Conservation (phyloP, 2,888 invertebrate species). For the Diachrysia chrysitis region DNA sequence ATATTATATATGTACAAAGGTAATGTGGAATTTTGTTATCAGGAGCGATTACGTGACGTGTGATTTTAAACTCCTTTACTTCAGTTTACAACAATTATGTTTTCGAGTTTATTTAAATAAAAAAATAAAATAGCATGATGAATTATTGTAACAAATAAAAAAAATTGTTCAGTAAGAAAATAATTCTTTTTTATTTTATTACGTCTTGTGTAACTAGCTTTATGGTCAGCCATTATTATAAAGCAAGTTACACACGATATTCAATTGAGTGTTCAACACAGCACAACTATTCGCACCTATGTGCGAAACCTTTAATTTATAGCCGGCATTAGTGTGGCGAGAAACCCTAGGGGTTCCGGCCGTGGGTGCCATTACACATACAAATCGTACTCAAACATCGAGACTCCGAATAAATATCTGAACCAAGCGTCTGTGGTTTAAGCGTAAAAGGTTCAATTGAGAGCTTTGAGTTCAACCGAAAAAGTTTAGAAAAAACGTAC, state of each 20-base stretch:
- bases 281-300: conserved; percentile 3
- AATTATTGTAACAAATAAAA: too few species aligned
- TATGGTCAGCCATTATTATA: background rate
- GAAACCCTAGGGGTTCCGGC: conserved; percentile 5
- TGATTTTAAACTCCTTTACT: too few species aligned
- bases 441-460: conserved; percentile 3
- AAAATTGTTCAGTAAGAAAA: too few species aligned
- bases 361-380: conserved; percentile 8
- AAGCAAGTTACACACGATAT: background rate
- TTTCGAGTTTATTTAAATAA: too few species aligned
- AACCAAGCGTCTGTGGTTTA: conserved; percentile 7
- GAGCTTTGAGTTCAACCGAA: background rate
- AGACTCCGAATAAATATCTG: conserved; percentile 5
- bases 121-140: too few species aligned
- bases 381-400: conserved; percentile 6
- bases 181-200: too few species aligned
- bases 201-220: too few species aligned
- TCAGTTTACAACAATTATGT: too few species aligned
- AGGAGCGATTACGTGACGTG: too few species aligned
- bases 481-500: background rate
- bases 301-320: conserved; percentile 6
- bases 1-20: too few species aligned
- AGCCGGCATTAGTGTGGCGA: background rate
- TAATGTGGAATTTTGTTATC: too few species aligned
- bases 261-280: conserved; percentile 1